phyloP scores from a whole-genome alignment of 1,140 invertebrate genomes.

The Palaemon carinicauda region DNA sequence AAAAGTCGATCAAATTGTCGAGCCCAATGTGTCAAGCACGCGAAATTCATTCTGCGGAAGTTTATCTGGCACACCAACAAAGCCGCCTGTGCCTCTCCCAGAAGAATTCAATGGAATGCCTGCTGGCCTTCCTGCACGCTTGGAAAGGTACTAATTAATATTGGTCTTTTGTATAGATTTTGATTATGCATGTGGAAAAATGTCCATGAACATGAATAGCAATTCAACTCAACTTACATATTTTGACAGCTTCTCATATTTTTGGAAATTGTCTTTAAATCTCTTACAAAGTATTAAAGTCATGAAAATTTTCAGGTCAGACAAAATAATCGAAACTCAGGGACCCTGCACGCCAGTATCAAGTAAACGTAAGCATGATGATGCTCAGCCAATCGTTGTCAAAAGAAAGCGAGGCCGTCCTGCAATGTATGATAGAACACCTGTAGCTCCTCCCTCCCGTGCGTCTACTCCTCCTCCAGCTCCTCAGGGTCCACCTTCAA shows the following conservation, averaged over 20 bases:
- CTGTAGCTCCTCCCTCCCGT: neutral
- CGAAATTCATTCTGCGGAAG: neutral
- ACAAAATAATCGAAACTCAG: constrained; percentile 3
- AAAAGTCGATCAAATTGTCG: constrained; percentile 75
- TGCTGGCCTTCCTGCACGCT: constrained; percentile 50
- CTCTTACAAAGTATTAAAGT: no score
- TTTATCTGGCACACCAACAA: constrained; percentile 25
- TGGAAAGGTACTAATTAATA: constrained; percentile 37
- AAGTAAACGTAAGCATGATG: constrained; percentile 58
- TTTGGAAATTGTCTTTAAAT: no score
- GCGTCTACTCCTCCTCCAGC: neutral
- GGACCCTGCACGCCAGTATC: neutral
- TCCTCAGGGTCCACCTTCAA: neutral
- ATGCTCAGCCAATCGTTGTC: constrained; percentile 19
- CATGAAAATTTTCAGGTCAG: neutral
- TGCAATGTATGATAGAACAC: constrained; percentile 53
- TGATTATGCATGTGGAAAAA: neutral
- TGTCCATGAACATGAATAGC: neutral
- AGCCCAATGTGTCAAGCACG: constrained; percentile 69
- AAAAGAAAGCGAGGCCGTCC: constrained; percentile 62
- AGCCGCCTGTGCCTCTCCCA: constrained; percentile 38
- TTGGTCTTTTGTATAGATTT: neutral
- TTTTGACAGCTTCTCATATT: no score
- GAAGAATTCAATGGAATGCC: constrained; percentile 56
- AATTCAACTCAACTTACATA: no score